A percentile compares a stretch with the other conserved stretches of the same genome.
Evolutionary conservation across 2,113 vertebrate species (phyloP).

Genomic region (Gadus macrocephalus): DNA sequence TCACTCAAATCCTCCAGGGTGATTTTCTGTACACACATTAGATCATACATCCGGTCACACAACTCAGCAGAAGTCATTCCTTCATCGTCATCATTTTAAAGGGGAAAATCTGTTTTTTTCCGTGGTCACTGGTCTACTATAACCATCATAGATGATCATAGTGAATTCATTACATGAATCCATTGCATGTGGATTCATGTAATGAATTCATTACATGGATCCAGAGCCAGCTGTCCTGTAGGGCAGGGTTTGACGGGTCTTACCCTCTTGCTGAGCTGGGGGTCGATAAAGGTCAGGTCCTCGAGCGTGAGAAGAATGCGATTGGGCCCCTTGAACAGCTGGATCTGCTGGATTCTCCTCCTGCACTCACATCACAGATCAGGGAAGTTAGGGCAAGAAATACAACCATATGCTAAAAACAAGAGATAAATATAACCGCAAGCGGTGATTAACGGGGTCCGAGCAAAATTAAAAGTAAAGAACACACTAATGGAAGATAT

Average conservation of each 20-base stretch:
- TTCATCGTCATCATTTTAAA: too few relatives aligned
- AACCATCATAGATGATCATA: too few relatives aligned
- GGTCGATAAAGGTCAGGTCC: slow-evolving; percentile 85
- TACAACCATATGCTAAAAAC: neutral
- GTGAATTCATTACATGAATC: too few relatives aligned
- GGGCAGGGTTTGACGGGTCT: slow-evolving; percentile 7
- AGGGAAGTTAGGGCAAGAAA: slow-evolving; percentile 7
- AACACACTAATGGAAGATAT: too few relatives aligned
- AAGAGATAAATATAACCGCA: neutral
- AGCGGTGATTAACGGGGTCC: too few relatives aligned
- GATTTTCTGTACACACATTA: slow-evolving; percentile 68
- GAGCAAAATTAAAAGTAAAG: too few relatives aligned
- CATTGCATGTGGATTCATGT: too few relatives aligned
- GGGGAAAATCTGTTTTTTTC: too few relatives aligned
- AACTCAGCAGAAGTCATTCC: too few relatives aligned
- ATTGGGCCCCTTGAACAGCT: slow-evolving; percentile 83
- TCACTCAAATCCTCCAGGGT: slow-evolving; percentile 77
- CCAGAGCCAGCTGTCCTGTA: too few relatives aligned
- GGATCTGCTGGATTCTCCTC: slow-evolving; percentile 78
- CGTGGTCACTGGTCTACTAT: too few relatives aligned
- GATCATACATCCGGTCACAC: neutral
- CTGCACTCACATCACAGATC: slow-evolving; percentile 58
- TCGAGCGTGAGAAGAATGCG: slow-evolving; percentile 82
- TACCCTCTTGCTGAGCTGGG: slow-evolving; percentile 82
- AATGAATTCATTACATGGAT: too few relatives aligned